phyloP scores from a whole-genome alignment of 2,888 invertebrate genomes.

The Bembecia ichneumoniformis region DNA sequence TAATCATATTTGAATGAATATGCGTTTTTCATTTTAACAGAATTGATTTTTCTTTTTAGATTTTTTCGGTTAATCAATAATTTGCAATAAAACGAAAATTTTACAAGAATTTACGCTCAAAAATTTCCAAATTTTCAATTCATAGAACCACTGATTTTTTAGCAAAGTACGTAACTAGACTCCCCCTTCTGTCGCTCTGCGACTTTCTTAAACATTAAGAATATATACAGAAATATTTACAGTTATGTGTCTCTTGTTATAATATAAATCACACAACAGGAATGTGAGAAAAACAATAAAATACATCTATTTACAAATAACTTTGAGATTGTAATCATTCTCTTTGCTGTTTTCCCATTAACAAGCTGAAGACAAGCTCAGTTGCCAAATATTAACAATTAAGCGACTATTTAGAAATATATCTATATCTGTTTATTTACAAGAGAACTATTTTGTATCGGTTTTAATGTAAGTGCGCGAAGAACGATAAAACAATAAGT shows the following conservation, averaged over 20 bases:
- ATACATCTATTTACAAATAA: slow-evolving; percentile 46
- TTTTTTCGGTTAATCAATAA: no score
- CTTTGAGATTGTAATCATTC: slow-evolving; percentile 18
- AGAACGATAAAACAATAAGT: slow-evolving; percentile 34
- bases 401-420: slow-evolving; percentile 49
- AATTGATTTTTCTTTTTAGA: no score
- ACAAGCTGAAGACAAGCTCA: slow-evolving; percentile 52
- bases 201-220: slow-evolving; percentile 39
- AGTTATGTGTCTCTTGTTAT: slow-evolving; percentile 53
- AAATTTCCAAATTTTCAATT: background rate
- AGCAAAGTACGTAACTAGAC: slow-evolving; percentile 18
- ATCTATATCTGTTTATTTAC: slow-evolving; percentile 48
- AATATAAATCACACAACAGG: slow-evolving; percentile 62
- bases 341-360: slow-evolving; percentile 21
- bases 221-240: slow-evolving; percentile 69
- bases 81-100: background rate
- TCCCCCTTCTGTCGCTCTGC: slow-evolving; percentile 50
- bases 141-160: background rate
- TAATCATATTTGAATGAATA: no score
- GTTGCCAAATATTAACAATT: slow-evolving; percentile 40
- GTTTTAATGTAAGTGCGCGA: slow-evolving; percentile 47
- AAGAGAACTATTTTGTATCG: slow-evolving; percentile 23
- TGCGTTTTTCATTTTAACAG: no score
- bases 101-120: no score
- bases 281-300: slow-evolving; percentile 54